Percentiles rank a stretch among this genome's conserved stretches.
These are phyloP conservation scores for Poecilia gillii DNA, from an alignment of 2,797 vertebrate species.

Conservation along the genomic window DNA sequence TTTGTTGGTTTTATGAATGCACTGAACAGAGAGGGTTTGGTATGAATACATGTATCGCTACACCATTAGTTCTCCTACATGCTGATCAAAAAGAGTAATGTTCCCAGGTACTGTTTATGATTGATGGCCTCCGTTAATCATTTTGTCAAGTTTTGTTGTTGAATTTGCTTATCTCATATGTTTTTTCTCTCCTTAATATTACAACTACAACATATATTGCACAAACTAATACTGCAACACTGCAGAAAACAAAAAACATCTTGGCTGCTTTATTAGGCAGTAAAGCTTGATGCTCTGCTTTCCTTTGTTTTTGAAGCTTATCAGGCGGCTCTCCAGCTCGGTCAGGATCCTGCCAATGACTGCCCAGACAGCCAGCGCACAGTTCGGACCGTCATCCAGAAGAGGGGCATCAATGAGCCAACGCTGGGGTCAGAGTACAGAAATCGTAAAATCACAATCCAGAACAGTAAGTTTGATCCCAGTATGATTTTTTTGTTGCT, in stretches of 20 bases:
- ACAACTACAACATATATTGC: neutral
- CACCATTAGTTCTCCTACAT: no score
- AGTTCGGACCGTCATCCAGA: constrained; percentile 91
- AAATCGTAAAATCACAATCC: constrained; percentile 92
- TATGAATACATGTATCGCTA: no score
- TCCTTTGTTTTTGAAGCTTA: constrained; percentile 79
- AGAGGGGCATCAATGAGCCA: constrained; percentile 86
- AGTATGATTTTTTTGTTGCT: neutral
- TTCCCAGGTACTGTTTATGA: neutral
- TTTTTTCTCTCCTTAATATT: neutral
- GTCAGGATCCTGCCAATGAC: constrained; percentile 91
- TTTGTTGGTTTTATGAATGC: no score
- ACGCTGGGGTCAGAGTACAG: constrained; percentile 89
- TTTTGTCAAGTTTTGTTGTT: neutral
- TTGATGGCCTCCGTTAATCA: neutral
- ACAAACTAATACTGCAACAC: neutral
- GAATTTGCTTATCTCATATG: neutral
- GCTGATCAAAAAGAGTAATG: no score
- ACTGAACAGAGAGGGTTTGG: no score
- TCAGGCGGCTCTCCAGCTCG: constrained; percentile 87
- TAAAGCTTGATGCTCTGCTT: neutral
- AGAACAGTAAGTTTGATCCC: constrained; percentile 85
- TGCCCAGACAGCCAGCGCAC: constrained; percentile 90
- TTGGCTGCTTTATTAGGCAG: neutral
- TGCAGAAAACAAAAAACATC: neutral